phyloP scores from a whole-genome alignment of 2,797 vertebrate species.

The Sebastiscus tertius region DNA sequence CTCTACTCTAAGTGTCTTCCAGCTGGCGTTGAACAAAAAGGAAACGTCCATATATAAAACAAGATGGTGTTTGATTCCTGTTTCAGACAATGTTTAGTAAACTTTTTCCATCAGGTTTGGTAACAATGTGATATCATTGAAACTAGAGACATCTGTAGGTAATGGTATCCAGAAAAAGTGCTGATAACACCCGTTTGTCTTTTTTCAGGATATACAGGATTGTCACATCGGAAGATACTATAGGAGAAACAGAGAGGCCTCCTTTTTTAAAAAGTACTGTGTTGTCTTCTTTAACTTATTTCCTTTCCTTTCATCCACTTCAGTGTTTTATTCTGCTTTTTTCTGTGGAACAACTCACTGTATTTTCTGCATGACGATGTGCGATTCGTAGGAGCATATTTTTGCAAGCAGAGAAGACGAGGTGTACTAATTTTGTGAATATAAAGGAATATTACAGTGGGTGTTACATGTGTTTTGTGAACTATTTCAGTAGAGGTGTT shows the following conservation, averaged over 20 bases:
- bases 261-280: background rate
- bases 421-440: background rate
- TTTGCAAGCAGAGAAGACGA: background rate
- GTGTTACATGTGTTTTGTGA: background rate
- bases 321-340: background rate
- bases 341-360: background rate
- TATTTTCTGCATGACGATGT: background rate
- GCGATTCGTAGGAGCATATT: background rate
- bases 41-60: background rate
- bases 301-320: background rate
- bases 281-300: background rate
- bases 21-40: background rate
- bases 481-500: slow-evolving; percentile 2
- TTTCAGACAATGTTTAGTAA: background rate
- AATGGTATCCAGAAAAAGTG: background rate
- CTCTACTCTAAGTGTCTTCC: background rate
- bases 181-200: background rate
- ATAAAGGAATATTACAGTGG: background rate
- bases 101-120: background rate
- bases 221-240: background rate
- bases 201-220: background rate
- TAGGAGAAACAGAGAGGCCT: background rate
- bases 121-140: background rate
- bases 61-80: background rate
- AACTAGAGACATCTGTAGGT: background rate